A percentile compares a stretch with the other conserved stretches of the same genome.
These are phyloP conservation scores for Caenorhabditis remanei DNA, from an alignment of 1,140 invertebrate genomes.

Conservation along the genomic window DNA sequence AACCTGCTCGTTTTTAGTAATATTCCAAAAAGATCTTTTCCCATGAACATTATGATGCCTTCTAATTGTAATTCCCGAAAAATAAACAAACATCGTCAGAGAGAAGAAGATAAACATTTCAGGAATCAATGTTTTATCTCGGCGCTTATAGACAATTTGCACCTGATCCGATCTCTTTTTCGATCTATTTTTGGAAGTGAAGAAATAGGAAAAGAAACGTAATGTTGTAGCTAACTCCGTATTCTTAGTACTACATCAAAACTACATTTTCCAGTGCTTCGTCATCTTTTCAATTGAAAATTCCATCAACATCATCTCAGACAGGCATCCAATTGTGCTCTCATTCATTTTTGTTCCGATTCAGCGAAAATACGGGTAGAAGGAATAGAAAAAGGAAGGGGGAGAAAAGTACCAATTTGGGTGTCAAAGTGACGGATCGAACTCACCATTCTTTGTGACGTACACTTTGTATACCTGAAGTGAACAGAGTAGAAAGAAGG, in stretches of 20 bases:
- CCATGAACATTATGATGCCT: no score
- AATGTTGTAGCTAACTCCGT: neutral
- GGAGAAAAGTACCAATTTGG: conserved; percentile 32
- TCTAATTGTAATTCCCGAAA: neutral
- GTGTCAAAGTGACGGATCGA: conserved; percentile 36
- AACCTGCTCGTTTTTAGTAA: neutral
- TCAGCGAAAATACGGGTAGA: neutral
- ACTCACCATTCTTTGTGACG: conserved; percentile 38
- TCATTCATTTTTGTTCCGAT: conserved; percentile 18
- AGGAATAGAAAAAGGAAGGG: neutral
- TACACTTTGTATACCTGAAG: neutral
- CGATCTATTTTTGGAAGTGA: neutral
- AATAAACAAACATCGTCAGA: neutral
- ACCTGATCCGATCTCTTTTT: neutral
- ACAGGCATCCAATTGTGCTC: conserved; percentile 25
- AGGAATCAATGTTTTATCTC: neutral
- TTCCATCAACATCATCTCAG: neutral
- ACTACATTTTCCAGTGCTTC: neutral
- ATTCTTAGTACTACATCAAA: neutral
- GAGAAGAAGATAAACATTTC: neutral
- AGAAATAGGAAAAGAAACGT: neutral
- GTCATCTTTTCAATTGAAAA: neutral
- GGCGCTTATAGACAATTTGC: neutral
- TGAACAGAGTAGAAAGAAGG: neutral
- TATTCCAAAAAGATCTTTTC: neutral